Conservation (phyloP, 2,888 invertebrate species). For the Meganola albula region DNA sequence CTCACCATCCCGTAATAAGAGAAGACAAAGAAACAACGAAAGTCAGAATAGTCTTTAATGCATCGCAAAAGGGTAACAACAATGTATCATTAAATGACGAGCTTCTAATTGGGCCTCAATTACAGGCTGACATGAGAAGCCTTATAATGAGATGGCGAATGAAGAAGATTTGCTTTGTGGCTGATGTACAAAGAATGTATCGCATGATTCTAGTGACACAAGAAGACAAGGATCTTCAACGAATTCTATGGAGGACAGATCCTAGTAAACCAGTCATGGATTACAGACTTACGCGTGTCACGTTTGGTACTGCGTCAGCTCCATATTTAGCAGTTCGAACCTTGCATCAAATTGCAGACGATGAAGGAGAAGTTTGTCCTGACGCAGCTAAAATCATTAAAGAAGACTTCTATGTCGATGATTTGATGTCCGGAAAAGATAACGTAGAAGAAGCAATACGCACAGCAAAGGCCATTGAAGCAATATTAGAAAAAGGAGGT, state of each 20-base stretch:
- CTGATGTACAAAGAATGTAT: conserved; percentile 7
- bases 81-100: conserved; percentile 6
- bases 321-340: conserved; percentile 8
- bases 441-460: conserved; percentile 4
- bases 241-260: conserved; percentile 9
- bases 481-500: conserved; percentile 4
- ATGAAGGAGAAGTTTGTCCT: conserved; percentile 1
- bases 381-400: conserved; percentile 2
- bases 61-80: conserved; percentile 5
- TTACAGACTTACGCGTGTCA: conserved; percentile 4
- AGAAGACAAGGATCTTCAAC: conserved; percentile 4
- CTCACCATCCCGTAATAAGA: conserved; percentile 7
- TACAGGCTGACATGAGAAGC: conserved; percentile 9
- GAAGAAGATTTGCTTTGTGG: conserved; percentile 3
- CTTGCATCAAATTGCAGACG: conserved; percentile 2
- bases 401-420: conserved; percentile 7
- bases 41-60: conserved; percentile 10
- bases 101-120: conserved; percentile 9
- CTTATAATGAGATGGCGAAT: conserved; percentile 7
- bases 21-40: conserved; percentile 9
- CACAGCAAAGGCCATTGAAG: neutral
- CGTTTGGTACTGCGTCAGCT: conserved; percentile 9
- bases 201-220: conserved; percentile 3
- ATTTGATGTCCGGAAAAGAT: conserved; percentile 2
- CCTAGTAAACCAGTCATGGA: conserved; percentile 4